phyloP scores from a whole-genome alignment of 2,797 vertebrate genomes.

The Salmo trutta region DNA sequence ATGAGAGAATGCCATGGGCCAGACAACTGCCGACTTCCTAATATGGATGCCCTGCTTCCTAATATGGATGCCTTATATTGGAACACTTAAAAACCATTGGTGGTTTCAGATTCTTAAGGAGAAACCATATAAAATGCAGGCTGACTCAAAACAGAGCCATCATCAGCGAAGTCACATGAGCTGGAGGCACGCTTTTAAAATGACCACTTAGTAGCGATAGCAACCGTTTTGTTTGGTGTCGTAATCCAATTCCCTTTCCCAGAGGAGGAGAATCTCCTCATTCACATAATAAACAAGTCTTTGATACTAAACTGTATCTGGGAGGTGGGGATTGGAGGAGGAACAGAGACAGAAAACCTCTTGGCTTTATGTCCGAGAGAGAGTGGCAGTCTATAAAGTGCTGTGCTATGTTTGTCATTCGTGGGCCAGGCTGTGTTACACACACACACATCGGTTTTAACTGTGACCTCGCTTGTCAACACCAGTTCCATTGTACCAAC shows the following conservation, averaged over 20 bases:
- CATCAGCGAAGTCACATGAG: slow-evolving; percentile 41
- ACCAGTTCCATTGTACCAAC: slow-evolving; percentile 60
- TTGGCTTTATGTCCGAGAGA: slow-evolving; percentile 60
- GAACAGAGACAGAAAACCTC: slow-evolving; percentile 45
- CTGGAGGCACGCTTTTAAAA: slow-evolving; percentile 57
- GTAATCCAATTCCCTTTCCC: slow-evolving; percentile 11
- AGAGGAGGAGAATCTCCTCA: slow-evolving; percentile 29
- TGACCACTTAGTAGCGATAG: slow-evolving; percentile 23
- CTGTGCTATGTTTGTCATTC: slow-evolving; percentile 73
- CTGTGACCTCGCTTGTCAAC: slow-evolving; percentile 21
- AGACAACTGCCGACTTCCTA: neutral
- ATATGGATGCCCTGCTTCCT: neutral
- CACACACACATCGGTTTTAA: slow-evolving; percentile 37
- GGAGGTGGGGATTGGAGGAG: slow-evolving; percentile 35
- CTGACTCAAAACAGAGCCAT: slow-evolving; percentile 35
- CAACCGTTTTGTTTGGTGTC: slow-evolving; percentile 40
- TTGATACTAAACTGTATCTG: slow-evolving; percentile 13
- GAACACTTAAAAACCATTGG: neutral
- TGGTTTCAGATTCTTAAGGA: slow-evolving; percentile 11
- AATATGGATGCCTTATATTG: neutral
- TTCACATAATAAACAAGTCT: slow-evolving; percentile 32
- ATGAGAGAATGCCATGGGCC: slow-evolving; percentile 46
- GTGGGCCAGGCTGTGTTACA: slow-evolving; percentile 63
- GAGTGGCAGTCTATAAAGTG: slow-evolving; percentile 80
- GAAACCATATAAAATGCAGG: slow-evolving; percentile 37